Conservation (phyloP, 2,113 vertebrate species). For the Podilymbus podiceps region DNA sequence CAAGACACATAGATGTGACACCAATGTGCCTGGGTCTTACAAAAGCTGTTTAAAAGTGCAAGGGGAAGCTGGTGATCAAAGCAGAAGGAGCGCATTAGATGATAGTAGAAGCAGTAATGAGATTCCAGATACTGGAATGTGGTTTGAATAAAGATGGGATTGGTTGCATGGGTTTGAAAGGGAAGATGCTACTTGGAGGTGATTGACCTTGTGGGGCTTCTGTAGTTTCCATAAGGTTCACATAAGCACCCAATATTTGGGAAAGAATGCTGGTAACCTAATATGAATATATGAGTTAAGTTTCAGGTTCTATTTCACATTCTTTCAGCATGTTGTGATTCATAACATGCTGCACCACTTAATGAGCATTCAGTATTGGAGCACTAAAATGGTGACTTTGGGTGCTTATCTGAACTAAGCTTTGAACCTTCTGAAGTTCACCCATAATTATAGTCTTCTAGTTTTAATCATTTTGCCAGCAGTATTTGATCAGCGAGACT, state of each 20-base stretch:
- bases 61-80: background rate
- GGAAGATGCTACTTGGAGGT: background rate
- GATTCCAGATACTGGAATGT: background rate
- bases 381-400: background rate
- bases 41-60: background rate
- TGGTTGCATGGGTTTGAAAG: background rate
- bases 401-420: slow-evolving; percentile 59
- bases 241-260: slow-evolving; percentile 49
- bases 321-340: slow-evolving; percentile 22
- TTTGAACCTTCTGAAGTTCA: slow-evolving; percentile 8
- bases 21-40: background rate
- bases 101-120: background rate
- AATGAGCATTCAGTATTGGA: slow-evolving; percentile 25
- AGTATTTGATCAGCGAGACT: background rate
- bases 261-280: background rate
- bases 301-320: background rate
- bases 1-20: background rate
- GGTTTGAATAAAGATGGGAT: background rate
- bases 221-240: slow-evolving; percentile 25
- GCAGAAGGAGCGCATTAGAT: background rate
- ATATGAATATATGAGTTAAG: background rate
- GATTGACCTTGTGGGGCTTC: background rate
- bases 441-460: background rate
- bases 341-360: slow-evolving; percentile 12
- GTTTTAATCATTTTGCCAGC: background rate